Conservation (phyloP, 2,113 vertebrate species). For the Rissa tridactyla region DNA sequence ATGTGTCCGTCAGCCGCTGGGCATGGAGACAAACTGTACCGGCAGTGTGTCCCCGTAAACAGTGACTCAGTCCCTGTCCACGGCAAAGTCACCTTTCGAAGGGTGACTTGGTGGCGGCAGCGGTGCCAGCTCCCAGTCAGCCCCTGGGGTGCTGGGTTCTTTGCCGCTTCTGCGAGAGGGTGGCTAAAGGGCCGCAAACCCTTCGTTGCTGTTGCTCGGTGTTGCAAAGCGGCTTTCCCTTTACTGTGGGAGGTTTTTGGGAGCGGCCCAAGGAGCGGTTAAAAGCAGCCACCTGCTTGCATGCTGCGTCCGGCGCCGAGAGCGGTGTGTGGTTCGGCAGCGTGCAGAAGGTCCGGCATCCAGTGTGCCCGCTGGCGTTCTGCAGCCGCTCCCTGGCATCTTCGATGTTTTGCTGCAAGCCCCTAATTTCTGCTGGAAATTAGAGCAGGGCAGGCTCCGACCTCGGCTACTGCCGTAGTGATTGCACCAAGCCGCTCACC, state of each 20-base stretch:
- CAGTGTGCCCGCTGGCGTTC: neutral
- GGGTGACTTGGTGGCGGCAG: neutral
- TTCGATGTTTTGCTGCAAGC: neutral
- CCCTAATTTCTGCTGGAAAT: neutral
- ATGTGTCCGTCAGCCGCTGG: neutral
- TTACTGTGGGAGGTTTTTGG: neutral
- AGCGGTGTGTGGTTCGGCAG: neutral
- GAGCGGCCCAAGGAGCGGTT: neutral
- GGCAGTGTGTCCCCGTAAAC: rapidly evolving
- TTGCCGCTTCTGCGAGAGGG: neutral
- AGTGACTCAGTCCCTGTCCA: neutral
- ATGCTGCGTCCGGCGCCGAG: neutral
- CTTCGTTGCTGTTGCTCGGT: neutral
- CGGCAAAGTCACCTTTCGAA: neutral
- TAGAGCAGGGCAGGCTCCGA: neutral
- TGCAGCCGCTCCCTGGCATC: neutral
- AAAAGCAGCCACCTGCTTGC: neutral
- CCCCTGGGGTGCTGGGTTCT: neutral
- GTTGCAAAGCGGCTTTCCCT: neutral
- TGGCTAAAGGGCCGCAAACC: neutral
- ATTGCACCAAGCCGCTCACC: neutral
- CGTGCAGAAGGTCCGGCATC: neutral
- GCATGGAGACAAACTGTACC: neutral
- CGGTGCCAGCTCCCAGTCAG: neutral
- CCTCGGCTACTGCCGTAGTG: rapidly evolving